Percentiles rank a stretch among this genome's conserved stretches.
Conservation (phyloP, 30 jellyfish, hydroid and myxozoan genomes). For the Mastigias papua region DNA sequence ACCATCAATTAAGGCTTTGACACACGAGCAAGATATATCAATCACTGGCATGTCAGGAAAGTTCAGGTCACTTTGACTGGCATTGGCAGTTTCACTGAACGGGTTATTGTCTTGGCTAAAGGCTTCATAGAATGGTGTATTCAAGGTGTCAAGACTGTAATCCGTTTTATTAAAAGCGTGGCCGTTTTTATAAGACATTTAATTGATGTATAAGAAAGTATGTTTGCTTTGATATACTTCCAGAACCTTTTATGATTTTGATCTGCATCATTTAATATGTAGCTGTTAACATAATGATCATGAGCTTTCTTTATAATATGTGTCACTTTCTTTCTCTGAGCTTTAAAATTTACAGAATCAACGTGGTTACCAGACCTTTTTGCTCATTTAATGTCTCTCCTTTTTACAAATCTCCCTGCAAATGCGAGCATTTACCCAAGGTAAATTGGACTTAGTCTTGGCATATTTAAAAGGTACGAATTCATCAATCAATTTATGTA, state of each 20-base stretch:
- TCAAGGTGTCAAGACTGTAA: conserved; percentile 22
- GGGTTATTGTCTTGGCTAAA: conserved; percentile 42
- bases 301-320: conserved; percentile 52
- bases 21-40: conserved; percentile 16
- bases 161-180: conserved; percentile 47
- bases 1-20: conserved; percentile 46
- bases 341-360: conserved; percentile 50
- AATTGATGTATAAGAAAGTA: conserved; percentile 47
- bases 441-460: conserved; percentile 37
- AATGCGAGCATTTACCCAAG: conserved; percentile 49
- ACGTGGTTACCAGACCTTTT: conserved; percentile 36
- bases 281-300: conserved; percentile 42
- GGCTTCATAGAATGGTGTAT: conserved; percentile 47
- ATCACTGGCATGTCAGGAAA: conserved; percentile 42
- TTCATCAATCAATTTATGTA: conserved; percentile 45
- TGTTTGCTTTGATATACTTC: conserved; percentile 48
- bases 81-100: conserved; percentile 27
- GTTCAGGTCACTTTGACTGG: conserved; percentile 10
- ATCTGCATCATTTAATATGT: conserved; percentile 21
- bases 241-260: conserved; percentile 31
- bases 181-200: conserved; percentile 44
- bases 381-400: conserved; percentile 46
- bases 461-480: conserved; percentile 42
- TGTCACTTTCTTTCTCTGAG: conserved; percentile 51
- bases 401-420: conserved; percentile 53